A percentile compares a stretch with the other conserved stretches of the same genome.
Conservation (phyloP, 2,113 vertebrate species). For the Mesitornis unicolor region DNA sequence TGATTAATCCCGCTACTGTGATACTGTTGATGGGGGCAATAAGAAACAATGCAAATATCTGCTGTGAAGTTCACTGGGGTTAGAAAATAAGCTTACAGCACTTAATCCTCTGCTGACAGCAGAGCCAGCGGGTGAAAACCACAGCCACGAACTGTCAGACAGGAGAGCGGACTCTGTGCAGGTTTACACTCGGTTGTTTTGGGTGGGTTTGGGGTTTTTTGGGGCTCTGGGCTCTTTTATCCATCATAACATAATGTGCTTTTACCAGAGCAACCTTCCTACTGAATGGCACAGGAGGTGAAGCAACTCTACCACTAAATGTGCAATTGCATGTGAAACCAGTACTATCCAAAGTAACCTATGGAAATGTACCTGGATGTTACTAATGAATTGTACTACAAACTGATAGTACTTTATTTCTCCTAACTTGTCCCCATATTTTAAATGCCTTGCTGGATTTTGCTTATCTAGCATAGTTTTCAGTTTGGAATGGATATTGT, state of each 20-base stretch:
- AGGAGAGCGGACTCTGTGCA: slow-evolving; percentile 20
- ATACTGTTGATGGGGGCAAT: background rate
- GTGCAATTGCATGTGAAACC: background rate
- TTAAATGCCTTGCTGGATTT: background rate
- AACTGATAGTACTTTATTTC: background rate
- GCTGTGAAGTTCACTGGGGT: slow-evolving; percentile 66
- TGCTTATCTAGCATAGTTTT: background rate
- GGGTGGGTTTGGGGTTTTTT: background rate
- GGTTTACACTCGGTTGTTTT: slow-evolving; percentile 4
- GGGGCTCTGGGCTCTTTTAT: background rate
- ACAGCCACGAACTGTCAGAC: background rate
- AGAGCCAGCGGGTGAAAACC: background rate
- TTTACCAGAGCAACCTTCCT: background rate
- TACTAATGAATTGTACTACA: background rate
- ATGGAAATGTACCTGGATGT: background rate
- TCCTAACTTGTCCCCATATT: background rate
- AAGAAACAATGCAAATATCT: slow-evolving; percentile 74
- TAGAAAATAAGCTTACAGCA: slow-evolving; percentile 73
- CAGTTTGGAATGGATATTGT: background rate
- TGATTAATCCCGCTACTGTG: background rate
- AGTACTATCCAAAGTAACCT: background rate
- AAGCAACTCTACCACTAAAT: background rate
- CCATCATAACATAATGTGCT: background rate
- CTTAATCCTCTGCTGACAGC: slow-evolving; percentile 19
- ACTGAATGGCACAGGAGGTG: background rate